A percentile compares a stretch with the other conserved stretches of the same genome.
These are phyloP conservation scores for Leucopsar rothschildi DNA, from an alignment of 2,113 vertebrate genomes.

Conservation along the genomic window DNA sequence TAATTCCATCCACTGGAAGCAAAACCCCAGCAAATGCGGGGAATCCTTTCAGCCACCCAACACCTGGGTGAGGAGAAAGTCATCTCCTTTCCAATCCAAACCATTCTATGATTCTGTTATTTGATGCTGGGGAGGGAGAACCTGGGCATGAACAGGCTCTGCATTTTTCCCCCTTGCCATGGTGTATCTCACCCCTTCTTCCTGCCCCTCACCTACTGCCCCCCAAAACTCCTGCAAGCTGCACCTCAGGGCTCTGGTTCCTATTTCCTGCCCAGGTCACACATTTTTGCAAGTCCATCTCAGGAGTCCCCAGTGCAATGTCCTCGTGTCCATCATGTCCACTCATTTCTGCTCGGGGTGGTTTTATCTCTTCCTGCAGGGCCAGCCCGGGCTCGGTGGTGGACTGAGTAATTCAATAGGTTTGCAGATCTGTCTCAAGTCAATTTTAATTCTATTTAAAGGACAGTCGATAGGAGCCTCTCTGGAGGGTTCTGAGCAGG, in stretches of 20 bases:
- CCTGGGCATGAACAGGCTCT: neutral
- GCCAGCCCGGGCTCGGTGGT: slow-evolving; percentile 20
- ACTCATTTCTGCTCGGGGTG: neutral
- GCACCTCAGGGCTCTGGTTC: neutral
- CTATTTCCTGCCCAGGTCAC: neutral
- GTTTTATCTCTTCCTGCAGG: slow-evolving; percentile 57
- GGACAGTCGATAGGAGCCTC: slow-evolving; percentile 74
- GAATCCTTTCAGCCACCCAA: neutral
- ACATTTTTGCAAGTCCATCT: neutral
- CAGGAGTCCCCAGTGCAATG: neutral
- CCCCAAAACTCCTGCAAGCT: neutral
- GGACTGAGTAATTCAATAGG: slow-evolving; percentile 72
- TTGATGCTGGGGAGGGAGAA: neutral
- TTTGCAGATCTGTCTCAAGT: slow-evolving; percentile 70
- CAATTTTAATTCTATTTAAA: slow-evolving; percentile 82
- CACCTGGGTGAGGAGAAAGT: neutral
- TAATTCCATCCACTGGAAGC: neutral
- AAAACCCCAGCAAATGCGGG: neutral
- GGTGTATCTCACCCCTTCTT: neutral
- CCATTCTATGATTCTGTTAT: neutral
- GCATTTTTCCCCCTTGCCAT: neutral
- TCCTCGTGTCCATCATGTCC: neutral
- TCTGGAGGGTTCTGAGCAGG: slow-evolving; percentile 65
- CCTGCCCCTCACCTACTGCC: neutral
- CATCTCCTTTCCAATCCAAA: neutral